These are phyloP conservation scores for Harpalus rufipes DNA, from an alignment of 2,888 invertebrate species.

Conservation along the genomic window DNA sequence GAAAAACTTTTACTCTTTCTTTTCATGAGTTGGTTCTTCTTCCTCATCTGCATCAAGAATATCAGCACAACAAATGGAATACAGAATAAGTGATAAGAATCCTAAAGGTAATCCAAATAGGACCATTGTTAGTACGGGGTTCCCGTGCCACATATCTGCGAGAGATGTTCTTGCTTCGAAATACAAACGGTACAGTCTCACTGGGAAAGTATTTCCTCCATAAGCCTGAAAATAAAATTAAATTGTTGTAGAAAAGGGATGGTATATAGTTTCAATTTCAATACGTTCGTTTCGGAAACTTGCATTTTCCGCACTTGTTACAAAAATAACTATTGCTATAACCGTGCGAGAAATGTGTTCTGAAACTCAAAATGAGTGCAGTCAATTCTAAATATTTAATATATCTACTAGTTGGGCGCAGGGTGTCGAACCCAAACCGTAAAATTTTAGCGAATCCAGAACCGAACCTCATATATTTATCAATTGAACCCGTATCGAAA, in stretches of 20 bases:
- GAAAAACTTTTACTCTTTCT: constrained; percentile 75
- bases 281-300: no score
- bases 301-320: no score
- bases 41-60: constrained; percentile 94
- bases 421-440: no score
- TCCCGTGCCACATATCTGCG: constrained; percentile 93
- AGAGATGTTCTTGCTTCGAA: constrained; percentile 91
- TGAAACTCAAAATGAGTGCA: no score
- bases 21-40: constrained; percentile 79
- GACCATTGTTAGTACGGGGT: constrained; percentile 94
- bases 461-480: no score
- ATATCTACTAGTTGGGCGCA: no score
- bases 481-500: no score
- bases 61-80: constrained; percentile 97
- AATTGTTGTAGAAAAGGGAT: neutral
- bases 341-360: no score
- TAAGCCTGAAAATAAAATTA: constrained; percentile 80
- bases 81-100: constrained; percentile 95
- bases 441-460: no score
- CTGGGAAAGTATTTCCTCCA: constrained; percentile 90
- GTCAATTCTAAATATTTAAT: no score
- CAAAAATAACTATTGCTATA: no score
- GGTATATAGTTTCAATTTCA: no score
- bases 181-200: constrained; percentile 87
- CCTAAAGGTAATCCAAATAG: constrained; percentile 96